Evolutionary conservation across 2,113 vertebrate genomes (phyloP), one percentile per base, ranked within the genome.

Genomic region (Narcine bancroftii): DNA sequence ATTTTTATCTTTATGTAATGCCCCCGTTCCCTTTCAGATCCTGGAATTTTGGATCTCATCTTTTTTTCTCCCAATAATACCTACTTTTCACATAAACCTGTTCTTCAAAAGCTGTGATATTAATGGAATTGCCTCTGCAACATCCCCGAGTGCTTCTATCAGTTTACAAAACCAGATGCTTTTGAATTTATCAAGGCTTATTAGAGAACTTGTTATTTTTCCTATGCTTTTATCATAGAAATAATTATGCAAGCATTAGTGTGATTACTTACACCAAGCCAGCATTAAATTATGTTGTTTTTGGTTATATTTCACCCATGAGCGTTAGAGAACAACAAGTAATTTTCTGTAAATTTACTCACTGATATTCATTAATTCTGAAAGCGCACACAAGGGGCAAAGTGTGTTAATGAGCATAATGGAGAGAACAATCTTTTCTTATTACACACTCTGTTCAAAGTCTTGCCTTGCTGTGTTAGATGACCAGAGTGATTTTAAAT

Each of bases 301-400:
- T 53, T 63, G 81, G 81, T 87, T 60, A 63, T 36, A 87, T 21
- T 56, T 60, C 33, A 87, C 81, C 81, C 53, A 36, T 24, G 53
- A 36, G 53, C 33, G 36, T 87, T 87, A 15, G 50, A 7, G 15
- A 87, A 60, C 81, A 87, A 60, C 53, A 36, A 36, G 81, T 29
- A 87, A 87, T 87, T 60, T 85, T 60, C 81, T 60, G 53, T 33
- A 85, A 60, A 85, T 85, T 13, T 3, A n/a, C 53, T 85, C 47
- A 56, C 53, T 87, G 81, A 60, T 60, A 60, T 87, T 87, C 81
- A 87, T 60, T 87, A 36, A 56, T n/a, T 87, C 81, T 87, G 81
- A 87, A 87, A 63, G 81, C 81, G n/a, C 56, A 19, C 81, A 60
- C 33, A 87, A 87, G 33, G 81, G 36, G 33, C 60, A 63, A 87